phyloP scores from a whole-genome alignment of 2,113 vertebrate species.

The Bos taurus region DNA sequence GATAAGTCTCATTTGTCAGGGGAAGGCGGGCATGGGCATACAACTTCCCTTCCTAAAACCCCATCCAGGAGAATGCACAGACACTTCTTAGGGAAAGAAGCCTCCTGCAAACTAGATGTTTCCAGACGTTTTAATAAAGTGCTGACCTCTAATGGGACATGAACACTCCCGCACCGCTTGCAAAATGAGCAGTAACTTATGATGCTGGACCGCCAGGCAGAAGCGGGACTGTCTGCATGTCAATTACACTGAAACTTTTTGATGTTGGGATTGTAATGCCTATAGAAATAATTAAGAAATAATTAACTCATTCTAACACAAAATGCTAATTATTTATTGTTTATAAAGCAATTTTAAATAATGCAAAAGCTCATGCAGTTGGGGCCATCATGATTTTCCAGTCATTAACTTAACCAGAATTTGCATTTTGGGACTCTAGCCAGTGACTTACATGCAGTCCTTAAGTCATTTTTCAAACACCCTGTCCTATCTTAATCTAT shows the following conservation, averaged over 20 bases:
- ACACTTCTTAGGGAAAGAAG: conserved; percentile 50
- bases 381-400: conserved; percentile 83
- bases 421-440: conserved; percentile 88
- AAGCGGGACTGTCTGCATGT: not conserved
- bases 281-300: conserved; percentile 72
- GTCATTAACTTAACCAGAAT: conserved; percentile 86
- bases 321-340: conserved; percentile 86
- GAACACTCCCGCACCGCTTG: conserved; percentile 50
- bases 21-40: conserved; percentile 47
- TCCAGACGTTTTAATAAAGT: conserved; percentile 63
- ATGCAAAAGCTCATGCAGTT: conserved; percentile 72
- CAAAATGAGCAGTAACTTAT: conserved; percentile 5
- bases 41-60: conserved; percentile 58
- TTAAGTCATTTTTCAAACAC: conserved; percentile 88
- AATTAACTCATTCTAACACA: conserved; percentile 71
- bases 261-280: conserved; percentile 9
- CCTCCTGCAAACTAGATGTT: conserved; percentile 53
- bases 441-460: conserved; percentile 85
- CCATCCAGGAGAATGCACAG: conserved; percentile 53
- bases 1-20: conserved; percentile 78
- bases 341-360: conserved; percentile 83
- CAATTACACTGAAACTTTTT: conserved; percentile 51
- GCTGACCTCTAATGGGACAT: conserved; percentile 55
- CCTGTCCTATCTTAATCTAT: conserved; percentile 86
- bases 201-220: not conserved